phyloP scores from a whole-genome alignment of 2,888 invertebrate genomes.

The Gandaritis pyraliata region DNA sequence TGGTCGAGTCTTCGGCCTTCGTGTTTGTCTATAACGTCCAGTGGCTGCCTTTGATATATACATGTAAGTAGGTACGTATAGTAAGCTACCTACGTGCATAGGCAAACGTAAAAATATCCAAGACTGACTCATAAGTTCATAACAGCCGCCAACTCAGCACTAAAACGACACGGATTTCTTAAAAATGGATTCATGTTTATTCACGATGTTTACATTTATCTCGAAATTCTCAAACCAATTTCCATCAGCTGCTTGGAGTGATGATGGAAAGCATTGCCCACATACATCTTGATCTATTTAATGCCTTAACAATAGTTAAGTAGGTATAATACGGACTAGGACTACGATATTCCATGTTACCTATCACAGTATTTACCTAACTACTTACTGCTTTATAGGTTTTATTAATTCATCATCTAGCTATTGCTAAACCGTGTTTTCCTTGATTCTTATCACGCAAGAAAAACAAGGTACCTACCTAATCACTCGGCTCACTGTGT shows the following conservation, averaged over 20 bases:
- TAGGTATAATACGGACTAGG: too few relatives aligned
- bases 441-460: slow-evolving; percentile 28
- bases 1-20: too few relatives aligned
- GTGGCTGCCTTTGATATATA: too few relatives aligned
- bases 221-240: slow-evolving; percentile 34
- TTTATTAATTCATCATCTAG: slow-evolving; percentile 28
- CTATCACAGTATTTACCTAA: too few relatives aligned
- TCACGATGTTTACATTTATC: slow-evolving; percentile 38
- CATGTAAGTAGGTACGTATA: too few relatives aligned
- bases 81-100: slow-evolving; percentile 24
- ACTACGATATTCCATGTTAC: too few relatives aligned
- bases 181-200: slow-evolving; percentile 26
- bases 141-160: slow-evolving; percentile 14
- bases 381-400: too few relatives aligned
- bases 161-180: slow-evolving; percentile 13
- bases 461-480: slow-evolving; percentile 23
- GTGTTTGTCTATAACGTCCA: background rate
- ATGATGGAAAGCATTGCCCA: slow-evolving; percentile 26
- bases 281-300: slow-evolving; percentile 24
- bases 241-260: slow-evolving; percentile 31
- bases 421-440: slow-evolving; percentile 25
- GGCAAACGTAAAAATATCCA: slow-evolving; percentile 38
- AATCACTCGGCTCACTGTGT: slow-evolving; percentile 20
- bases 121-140: slow-evolving; percentile 33
- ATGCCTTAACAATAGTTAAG: slow-evolving; percentile 17